Evolutionary conservation across 2,888 invertebrate species (phyloP).

Genomic region (Biston betularia): DNA sequence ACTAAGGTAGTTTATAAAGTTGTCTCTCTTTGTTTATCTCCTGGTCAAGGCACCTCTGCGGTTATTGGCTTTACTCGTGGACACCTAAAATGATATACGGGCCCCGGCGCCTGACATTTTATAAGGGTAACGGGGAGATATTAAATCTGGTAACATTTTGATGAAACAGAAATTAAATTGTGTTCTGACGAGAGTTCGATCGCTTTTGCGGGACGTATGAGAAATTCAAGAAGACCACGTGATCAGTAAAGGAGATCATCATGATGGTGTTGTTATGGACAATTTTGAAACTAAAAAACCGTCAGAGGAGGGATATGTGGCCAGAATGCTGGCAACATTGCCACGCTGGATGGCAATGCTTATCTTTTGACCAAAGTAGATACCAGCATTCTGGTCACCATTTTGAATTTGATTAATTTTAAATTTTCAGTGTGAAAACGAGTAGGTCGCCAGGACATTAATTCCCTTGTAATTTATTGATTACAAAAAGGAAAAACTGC

Average conservation of each 20-base stretch:
- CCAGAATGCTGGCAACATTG: too few relatives aligned
- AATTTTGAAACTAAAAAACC: too few relatives aligned
- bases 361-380: too few relatives aligned
- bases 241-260: neutral
- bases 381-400: too few relatives aligned
- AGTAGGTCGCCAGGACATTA: too few relatives aligned
- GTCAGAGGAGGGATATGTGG: too few relatives aligned
- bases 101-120: constrained; percentile 25
- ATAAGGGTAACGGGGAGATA: constrained; percentile 29
- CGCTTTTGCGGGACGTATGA: constrained; percentile 4
- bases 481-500: too few relatives aligned
- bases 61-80: constrained; percentile 34
- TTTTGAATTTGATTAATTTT: too few relatives aligned
- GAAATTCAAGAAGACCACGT: neutral
- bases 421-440: too few relatives aligned
- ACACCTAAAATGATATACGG: constrained; percentile 37
- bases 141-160: constrained; percentile 33
- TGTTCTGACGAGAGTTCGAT: constrained; percentile 18
- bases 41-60: constrained; percentile 11
- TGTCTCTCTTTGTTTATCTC: neutral
- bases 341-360: too few relatives aligned
- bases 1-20: neutral
- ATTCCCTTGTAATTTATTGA: too few relatives aligned
- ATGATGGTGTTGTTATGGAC: too few relatives aligned
- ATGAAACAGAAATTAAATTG: constrained; percentile 27